phyloP scores from a whole-genome alignment of 2,113 vertebrate species.

The Gallinago media region DNA sequence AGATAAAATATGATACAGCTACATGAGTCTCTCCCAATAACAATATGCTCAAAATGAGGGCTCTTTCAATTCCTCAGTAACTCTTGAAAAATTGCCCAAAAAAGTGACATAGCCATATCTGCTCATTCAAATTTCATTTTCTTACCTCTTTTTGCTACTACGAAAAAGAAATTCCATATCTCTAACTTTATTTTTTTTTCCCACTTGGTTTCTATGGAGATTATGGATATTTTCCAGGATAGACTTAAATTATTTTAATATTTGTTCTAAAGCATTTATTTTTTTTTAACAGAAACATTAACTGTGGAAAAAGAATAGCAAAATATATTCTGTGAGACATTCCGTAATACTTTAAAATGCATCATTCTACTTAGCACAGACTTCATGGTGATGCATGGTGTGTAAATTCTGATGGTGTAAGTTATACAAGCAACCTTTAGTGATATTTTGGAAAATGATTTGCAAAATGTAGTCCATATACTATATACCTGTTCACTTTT shows the following conservation, averaged over 20 bases:
- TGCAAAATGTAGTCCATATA: neutral
- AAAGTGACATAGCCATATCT: neutral
- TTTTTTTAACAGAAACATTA: neutral
- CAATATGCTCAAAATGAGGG: neutral
- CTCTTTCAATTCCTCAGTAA: neutral
- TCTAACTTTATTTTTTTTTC: neutral
- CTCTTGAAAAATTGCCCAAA: neutral
- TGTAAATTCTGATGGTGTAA: neutral
- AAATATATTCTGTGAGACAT: neutral
- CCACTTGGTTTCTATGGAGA: neutral
- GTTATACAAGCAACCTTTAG: neutral
- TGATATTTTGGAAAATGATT: neutral
- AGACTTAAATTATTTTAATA: neutral
- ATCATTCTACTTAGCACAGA: neutral
- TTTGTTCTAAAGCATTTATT: neutral
- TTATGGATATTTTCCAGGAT: neutral
- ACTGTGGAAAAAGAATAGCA: neutral
- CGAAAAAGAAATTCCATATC: neutral
- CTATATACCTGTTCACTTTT: neutral
- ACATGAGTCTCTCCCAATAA: neutral
- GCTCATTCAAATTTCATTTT: neutral
- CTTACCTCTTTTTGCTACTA: neutral
- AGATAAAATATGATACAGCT: neutral
- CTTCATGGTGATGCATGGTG: neutral
- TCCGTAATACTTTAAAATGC: neutral